Conservation (phyloP, 2,888 invertebrate species). For the Strigamia maritima region DNA sequence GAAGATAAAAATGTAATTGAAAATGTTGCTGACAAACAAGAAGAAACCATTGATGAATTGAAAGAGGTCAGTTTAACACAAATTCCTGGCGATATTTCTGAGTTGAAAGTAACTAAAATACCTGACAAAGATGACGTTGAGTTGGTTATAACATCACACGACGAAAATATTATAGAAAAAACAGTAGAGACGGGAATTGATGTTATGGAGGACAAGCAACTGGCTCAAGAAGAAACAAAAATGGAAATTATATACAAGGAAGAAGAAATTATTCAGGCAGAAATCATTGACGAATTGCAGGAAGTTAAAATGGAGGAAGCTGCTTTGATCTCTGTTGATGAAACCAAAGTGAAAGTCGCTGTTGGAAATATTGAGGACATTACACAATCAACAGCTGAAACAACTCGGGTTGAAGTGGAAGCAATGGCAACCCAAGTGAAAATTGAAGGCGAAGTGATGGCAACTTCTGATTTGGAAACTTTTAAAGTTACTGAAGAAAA, state of each 20-base stretch:
- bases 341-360: not conserved
- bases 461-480: not conserved
- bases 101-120: not conserved
- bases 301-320: not conserved
- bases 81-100: not conserved
- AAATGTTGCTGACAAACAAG: not conserved
- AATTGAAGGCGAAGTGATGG: not conserved
- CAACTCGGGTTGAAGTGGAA: not conserved
- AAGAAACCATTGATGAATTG: not conserved
- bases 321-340: not conserved
- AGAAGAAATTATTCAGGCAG: not conserved
- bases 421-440: not conserved
- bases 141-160: not conserved
- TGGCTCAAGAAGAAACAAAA: conserved; percentile 13
- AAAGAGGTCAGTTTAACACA: not conserved
- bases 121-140: not conserved
- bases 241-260: not conserved
- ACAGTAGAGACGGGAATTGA: not conserved
- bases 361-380: not conserved
- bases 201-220: not conserved
- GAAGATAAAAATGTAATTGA: conserved; percentile 2
- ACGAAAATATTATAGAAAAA: not conserved
- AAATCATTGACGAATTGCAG: not conserved
- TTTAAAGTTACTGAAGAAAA: not conserved
- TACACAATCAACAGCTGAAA: not conserved